Evolutionary conservation across 1,140 invertebrate genomes (phyloP).

Genomic region (Choristoneura fumiferana): DNA sequence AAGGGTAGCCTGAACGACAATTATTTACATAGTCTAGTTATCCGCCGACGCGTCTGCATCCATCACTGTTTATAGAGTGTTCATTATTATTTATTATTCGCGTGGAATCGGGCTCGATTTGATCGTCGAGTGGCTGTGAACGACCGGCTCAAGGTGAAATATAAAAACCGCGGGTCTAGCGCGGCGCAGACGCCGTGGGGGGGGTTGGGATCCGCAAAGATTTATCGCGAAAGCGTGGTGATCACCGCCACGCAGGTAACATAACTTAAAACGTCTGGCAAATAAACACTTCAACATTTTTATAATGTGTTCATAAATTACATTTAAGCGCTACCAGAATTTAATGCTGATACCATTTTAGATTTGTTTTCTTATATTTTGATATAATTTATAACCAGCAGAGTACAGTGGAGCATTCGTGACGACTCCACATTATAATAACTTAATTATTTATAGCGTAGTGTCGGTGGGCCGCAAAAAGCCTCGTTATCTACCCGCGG

Average conservation of each 20-base stretch:
- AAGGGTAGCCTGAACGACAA: constrained; percentile 4
- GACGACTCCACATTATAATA: not conserved
- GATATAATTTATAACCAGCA: too few relatives aligned
- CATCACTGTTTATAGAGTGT: not conserved
- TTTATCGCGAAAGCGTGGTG: not conserved
- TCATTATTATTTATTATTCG: too few relatives aligned
- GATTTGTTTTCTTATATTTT: too few relatives aligned
- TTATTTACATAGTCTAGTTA: constrained; percentile 6
- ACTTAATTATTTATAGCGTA: constrained; percentile 12
- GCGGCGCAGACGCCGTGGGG: not conserved
- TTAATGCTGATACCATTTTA: too few relatives aligned
- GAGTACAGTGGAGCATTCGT: not conserved
- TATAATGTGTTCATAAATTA: constrained; percentile 6
- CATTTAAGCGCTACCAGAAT: not conserved
- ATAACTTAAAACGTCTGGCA: not conserved
- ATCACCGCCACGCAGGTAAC: not conserved
- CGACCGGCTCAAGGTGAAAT: constrained; percentile 7
- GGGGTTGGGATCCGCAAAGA: not conserved
- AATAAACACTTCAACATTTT: not conserved
- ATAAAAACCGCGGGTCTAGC: not conserved
- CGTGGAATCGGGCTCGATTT: not conserved
- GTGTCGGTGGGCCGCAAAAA: not conserved
- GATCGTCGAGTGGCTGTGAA: not conserved
- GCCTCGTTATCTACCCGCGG: constrained; percentile 3
- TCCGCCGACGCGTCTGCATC: not conserved